Evolutionary conservation across 2,113 vertebrate species (phyloP).

Genomic region (Cebus imitator): DNA sequence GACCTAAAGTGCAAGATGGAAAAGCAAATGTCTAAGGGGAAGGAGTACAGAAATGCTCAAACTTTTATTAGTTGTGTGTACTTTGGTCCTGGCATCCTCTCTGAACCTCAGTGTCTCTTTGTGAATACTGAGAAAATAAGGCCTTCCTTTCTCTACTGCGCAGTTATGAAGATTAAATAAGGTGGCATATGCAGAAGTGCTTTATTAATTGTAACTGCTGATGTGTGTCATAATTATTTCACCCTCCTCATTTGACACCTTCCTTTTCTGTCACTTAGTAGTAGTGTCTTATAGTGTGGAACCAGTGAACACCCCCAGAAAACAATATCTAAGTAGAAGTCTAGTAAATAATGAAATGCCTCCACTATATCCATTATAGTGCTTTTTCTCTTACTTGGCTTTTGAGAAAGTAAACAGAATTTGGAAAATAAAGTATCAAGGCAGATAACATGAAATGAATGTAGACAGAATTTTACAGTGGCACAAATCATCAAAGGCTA

Average conservation of each 20-base stretch:
- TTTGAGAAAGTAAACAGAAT: neutral
- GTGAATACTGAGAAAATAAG: neutral
- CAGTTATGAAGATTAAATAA: neutral
- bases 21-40: neutral
- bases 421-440: neutral
- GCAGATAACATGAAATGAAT: neutral
- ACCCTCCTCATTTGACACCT: neutral
- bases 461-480: neutral
- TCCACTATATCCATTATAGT: neutral
- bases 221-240: neutral
- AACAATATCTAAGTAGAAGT: neutral
- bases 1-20: neutral
- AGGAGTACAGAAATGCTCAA: neutral
- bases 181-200: neutral
- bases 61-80: neutral
- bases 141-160: neutral
- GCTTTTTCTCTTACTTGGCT: neutral
- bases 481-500: neutral
- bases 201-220: neutral
- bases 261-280: neutral
- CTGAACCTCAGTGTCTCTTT: neutral
- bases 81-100: neutral
- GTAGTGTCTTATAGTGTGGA: neutral
- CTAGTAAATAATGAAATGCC: neutral
- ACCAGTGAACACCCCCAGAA: neutral